Conservation (phyloP, 2,113 vertebrate genomes). For the Boulengeromyrus knoepffleri region DNA sequence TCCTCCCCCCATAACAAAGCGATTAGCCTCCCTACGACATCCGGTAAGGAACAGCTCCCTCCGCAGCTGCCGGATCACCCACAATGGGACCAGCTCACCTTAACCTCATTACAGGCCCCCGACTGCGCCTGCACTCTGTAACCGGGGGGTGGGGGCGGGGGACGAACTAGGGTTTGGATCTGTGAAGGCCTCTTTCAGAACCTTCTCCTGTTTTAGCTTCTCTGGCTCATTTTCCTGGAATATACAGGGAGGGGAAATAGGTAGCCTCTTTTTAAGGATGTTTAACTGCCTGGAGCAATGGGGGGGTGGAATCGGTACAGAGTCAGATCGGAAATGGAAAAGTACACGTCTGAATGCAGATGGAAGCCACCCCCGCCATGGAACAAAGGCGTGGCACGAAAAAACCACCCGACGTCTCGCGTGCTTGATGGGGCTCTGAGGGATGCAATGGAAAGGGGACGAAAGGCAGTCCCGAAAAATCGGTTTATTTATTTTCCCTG, state of each 20-base stretch:
- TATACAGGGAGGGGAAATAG: background rate
- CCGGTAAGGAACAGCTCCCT: slow-evolving; percentile 44
- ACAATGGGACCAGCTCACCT: slow-evolving; percentile 10
- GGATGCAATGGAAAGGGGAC: background rate
- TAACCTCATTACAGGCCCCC: slow-evolving; percentile 32
- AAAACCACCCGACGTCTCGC: background rate
- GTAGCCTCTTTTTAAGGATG: background rate
- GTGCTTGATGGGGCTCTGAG: background rate
- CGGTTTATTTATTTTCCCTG: background rate
- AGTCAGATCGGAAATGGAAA: background rate
- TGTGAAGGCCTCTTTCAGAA: background rate
- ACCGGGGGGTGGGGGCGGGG: background rate
- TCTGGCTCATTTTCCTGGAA: background rate
- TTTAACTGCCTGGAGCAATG: background rate
- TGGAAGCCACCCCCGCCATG: background rate
- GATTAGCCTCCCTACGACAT: slow-evolving; percentile 39
- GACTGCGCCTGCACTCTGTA: background rate
- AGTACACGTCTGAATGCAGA: background rate
- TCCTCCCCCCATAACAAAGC: slow-evolving; percentile 26
- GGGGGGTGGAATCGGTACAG: background rate
- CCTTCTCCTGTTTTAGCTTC: background rate
- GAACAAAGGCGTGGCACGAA: background rate
- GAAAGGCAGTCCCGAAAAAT: background rate
- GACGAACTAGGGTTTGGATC: background rate
- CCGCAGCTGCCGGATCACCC: slow-evolving; percentile 35